A percentile compares a stretch with the other conserved stretches of the same genome.
These are phyloP conservation scores for Lasioglossum oenotherae DNA, from an alignment of 2,888 invertebrate genomes.

Conservation along the genomic window DNA sequence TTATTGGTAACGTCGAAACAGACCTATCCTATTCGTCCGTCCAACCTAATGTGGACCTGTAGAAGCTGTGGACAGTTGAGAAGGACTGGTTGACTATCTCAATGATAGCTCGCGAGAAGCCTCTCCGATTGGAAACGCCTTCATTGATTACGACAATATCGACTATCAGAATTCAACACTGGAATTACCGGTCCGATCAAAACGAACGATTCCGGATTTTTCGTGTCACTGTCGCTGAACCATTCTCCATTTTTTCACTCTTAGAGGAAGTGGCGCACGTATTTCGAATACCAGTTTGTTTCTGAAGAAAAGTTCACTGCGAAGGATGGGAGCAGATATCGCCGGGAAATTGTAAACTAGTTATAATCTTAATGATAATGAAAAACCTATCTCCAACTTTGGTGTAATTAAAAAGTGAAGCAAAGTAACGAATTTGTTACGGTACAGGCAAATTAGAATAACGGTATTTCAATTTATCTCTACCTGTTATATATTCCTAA, in stretches of 20 bases:
- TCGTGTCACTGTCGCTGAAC: not conserved
- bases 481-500: no score
- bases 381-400: not conserved
- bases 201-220: not conserved
- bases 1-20: not conserved
- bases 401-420: not conserved
- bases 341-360: not conserved
- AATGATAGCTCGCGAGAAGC: not conserved
- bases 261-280: not conserved
- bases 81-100: not conserved
- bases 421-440: not conserved
- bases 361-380: not conserved
- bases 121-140: not conserved
- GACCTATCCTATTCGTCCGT: not conserved
- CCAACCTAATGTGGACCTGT: not conserved
- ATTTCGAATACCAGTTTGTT: not conserved
- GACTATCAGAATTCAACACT: not conserved
- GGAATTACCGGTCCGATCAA: slow-evolving; percentile 2
- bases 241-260: not conserved
- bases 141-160: not conserved
- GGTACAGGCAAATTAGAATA: not conserved
- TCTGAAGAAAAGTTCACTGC: not conserved
- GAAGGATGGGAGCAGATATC: not conserved
- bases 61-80: not conserved
- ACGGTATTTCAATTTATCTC: not conserved